These are phyloP conservation scores for Drosophila gaucha DNA, from an alignment of 2,888 invertebrate genomes.

Conservation along the genomic window DNA sequence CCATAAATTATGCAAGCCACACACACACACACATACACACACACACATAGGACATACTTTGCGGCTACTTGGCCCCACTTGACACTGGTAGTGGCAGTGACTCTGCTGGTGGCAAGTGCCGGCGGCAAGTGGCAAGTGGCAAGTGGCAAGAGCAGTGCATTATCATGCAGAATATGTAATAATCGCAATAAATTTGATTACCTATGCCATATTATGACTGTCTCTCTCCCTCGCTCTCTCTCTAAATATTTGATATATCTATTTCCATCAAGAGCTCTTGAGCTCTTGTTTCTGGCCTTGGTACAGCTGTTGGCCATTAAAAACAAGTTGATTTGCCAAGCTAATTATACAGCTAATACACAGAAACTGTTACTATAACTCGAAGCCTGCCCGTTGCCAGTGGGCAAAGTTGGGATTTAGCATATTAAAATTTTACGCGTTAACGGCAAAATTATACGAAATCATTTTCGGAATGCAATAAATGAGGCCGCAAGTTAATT, in stretches of 20 bases:
- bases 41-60: constrained; percentile 37
- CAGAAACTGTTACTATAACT: constrained; percentile 2
- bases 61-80: constrained; percentile 45
- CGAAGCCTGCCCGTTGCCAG: background rate
- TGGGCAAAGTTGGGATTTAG: background rate
- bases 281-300: background rate
- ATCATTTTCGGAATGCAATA: constrained; percentile 61
- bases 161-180: constrained; percentile 58
- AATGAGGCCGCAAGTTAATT: constrained; percentile 64
- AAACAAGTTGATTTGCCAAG: constrained; percentile 14
- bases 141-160: constrained; percentile 34
- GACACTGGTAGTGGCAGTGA: constrained; percentile 30
- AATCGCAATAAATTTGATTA: constrained; percentile 58
- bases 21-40: constrained; percentile 38
- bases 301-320: constrained; percentile 6
- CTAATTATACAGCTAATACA: constrained; percentile 44
- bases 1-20: constrained; percentile 57
- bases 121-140: constrained; percentile 4
- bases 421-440: constrained; percentile 52
- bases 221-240: background rate
- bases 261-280: background rate
- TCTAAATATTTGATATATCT: background rate
- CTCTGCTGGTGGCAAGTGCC: background rate
- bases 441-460: constrained; percentile 62
- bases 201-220: constrained; percentile 36